phyloP scores from a whole-genome alignment of 2,113 vertebrate genomes.

The Pseudorectes ferrugineus region DNA sequence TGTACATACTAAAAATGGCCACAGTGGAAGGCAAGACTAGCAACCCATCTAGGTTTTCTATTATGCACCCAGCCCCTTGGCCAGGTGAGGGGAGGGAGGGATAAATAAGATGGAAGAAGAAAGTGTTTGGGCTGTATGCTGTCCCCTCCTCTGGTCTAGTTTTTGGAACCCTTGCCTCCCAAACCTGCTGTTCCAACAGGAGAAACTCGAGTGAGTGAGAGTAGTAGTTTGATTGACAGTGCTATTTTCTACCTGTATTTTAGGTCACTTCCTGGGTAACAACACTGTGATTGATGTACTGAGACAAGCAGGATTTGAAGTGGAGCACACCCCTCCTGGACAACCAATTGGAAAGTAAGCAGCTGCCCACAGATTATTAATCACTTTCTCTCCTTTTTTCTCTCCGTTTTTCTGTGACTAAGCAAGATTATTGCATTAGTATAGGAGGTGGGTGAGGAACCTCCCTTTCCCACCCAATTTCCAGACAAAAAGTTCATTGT shows the following conservation, averaged over 20 bases:
- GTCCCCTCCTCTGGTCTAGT: neutral
- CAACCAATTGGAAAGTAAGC: conserved; percentile 84
- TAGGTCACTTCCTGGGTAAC: conserved; percentile 98
- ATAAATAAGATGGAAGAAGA: neutral
- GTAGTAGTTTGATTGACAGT: conserved; percentile 35
- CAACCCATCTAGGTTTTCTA: neutral
- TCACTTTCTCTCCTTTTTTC: conserved; percentile 15
- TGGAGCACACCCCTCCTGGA: conserved; percentile 86
- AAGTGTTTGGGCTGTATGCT: accelerated
- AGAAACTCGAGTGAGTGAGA: neutral
- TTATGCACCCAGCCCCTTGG: neutral
- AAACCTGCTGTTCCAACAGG: neutral
- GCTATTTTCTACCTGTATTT: conserved; percentile 58
- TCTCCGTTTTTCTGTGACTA: neutral
- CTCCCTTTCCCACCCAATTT: neutral
- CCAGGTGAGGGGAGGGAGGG: neutral
- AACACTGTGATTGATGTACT: conserved; percentile 96
- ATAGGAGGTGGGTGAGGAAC: neutral
- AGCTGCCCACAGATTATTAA: neutral
- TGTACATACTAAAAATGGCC: neutral
- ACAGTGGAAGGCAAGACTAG: neutral
- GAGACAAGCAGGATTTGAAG: conserved; percentile 89
- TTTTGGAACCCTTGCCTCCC: neutral
- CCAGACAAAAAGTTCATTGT: neutral
- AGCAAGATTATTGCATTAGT: neutral